Base-by-base conservation (phyloP, 2,888 invertebrate species). In the Aleiodes leptofemur region DNA sequence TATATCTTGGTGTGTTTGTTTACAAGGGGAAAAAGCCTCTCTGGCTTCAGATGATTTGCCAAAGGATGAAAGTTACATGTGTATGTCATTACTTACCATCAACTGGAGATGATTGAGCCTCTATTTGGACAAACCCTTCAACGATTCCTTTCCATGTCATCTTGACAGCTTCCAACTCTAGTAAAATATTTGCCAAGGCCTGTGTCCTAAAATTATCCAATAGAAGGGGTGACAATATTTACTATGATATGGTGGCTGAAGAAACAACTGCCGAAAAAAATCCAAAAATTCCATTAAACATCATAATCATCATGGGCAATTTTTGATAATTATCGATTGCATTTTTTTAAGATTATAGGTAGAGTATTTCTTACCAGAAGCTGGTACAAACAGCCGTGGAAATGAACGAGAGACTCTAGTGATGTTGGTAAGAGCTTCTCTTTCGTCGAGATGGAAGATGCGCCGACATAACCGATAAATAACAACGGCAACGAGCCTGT, bases 401-500 rank as follows among this genome's bases (percentile, higher is more conserved):
- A 48, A 64, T 64, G 43, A 23, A 64, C 43, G 23, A 64, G 14
- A 64, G 43, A 43, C 64, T 9, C 43, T 8, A 43, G 64, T 43
- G 48, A 64, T 64, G 48, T 16, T 43, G 48, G 69, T 70, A 69
- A 64, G 64, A 77, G 79, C 77, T 81, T 79, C 81, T 84, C 83
- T 83, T 82, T 80, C 80, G 82, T 81, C 83, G 85, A 85, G 86
- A 87, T 87, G 86, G 87, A 83, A 81, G 88, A 88, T 88, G 87
- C 86, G 86, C 85, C 86, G 87, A 86, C 88, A 88, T 88, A 88
- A 88, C 88, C 88, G 87, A 88, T 88, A 88, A 88, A 88, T 88
- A 88, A 88, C 88, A 88, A 86, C 88, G 86, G 88, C 87, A 88
- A 88, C 88, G 87, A 88, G 88, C 84, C 88, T 88, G 88, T 88